Base-by-base conservation (phyloP, 2,797 vertebrate genomes). In the Rhinichthys osculus region DNA sequence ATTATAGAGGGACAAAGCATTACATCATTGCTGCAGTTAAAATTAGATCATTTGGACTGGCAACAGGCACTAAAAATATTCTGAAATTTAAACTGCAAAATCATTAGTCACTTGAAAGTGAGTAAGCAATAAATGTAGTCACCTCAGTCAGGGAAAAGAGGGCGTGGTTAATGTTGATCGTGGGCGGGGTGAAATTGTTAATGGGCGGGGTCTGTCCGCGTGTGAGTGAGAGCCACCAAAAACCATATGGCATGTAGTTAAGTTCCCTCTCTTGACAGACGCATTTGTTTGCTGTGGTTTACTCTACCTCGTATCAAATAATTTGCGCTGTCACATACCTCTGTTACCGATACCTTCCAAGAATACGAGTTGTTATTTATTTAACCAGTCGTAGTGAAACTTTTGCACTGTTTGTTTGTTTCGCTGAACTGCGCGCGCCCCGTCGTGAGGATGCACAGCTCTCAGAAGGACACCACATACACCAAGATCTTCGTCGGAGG, bases 401-500 rank as follows among this genome's bases (percentile, higher is more conserved):
- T 38, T 64, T 64, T 10, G 17, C 27, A 38, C 62, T 33, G 71
- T 73, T 30, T 64, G 62, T 66, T 66, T 59, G 57, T 11, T 16
- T 30, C 62, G 30, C 64, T 30, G 14, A 66, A 66, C 6, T 33
- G 62, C 62, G 62, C 62, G 62, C 62, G 30, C 52, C 62, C 70
- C 40, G 57, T 87, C 89, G 88, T 89, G 89, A 97, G 94, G 94
- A 98, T 99, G 98, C 98, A 99, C 96, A 97, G 97, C 85, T 96
- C 97, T 66, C 98, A 98, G 96, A 99, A 98, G 94, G 98, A 99
- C 93, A 99, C 98, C 88, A 99, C 98, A 62, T 99, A 96, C 95
- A 99, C 98, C 90, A 98, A 98, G 95, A 99, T 99, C 94, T 99
- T 99, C 88, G 98, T 99, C 83, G 98, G 98, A 91, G 98, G 98